phyloP scores from a whole-genome alignment of 2,113 vertebrate species.

The Zosterops japonicus region DNA sequence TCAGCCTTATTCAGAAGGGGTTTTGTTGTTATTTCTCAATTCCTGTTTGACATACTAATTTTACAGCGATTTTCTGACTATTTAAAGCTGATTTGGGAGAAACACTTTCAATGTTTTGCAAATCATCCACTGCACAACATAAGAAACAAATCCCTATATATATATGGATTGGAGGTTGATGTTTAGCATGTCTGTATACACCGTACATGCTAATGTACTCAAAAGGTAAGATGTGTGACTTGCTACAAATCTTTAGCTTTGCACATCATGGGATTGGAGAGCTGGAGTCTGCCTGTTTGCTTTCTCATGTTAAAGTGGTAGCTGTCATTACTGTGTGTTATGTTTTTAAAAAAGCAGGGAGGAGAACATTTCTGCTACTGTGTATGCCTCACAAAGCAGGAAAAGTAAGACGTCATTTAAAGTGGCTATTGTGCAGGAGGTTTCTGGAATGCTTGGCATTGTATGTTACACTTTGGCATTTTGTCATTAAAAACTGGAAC shows the following conservation, averaged over 20 bases:
- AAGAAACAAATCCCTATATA: background rate
- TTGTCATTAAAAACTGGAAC: constrained; percentile 43
- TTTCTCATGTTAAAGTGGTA: background rate
- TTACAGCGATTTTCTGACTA: background rate
- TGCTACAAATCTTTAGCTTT: background rate
- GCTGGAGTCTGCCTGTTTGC: background rate
- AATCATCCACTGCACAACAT: background rate
- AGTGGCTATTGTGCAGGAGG: constrained; percentile 3
- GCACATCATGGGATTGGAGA: background rate
- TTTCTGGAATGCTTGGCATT: constrained; percentile 53
- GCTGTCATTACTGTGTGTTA: background rate
- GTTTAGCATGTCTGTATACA: background rate
- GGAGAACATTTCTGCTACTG: background rate
- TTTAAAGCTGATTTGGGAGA: background rate
- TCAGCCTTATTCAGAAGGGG: background rate
- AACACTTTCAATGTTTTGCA: background rate
- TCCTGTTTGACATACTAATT: background rate
- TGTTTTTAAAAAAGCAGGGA: background rate
- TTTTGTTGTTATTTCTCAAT: background rate
- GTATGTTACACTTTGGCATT: constrained; percentile 32
- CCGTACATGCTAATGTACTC: background rate
- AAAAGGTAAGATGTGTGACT: background rate
- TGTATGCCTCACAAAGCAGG: background rate
- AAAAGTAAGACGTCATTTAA: constrained; percentile 41
- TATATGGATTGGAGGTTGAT: background rate